Evolutionary conservation across 2,797 vertebrate genomes (phyloP).

Genomic region (Arvicola amphibius): DNA sequence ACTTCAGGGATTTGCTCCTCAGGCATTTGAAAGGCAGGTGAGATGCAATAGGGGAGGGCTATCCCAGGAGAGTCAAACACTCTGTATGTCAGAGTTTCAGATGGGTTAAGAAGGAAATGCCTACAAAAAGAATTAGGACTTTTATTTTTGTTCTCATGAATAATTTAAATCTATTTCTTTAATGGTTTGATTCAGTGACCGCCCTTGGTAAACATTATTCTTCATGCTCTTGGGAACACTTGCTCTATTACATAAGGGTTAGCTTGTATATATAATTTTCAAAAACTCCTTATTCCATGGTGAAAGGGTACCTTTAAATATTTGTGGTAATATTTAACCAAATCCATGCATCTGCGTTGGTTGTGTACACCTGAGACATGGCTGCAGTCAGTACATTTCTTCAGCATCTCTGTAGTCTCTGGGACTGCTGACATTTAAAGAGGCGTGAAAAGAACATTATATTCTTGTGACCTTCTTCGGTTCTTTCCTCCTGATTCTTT

Average conservation of each 20-base stretch:
- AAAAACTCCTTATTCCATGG: conserved; percentile 53
- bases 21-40: conserved; percentile 58
- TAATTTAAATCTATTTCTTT: conserved; percentile 76
- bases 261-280: conserved; percentile 73
- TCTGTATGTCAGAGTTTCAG: conserved; percentile 63
- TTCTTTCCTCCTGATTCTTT: conserved; percentile 55
- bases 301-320: conserved; percentile 66
- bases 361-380: conserved; percentile 44
- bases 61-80: conserved; percentile 14
- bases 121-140: conserved; percentile 74
- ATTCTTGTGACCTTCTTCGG: conserved; percentile 34
- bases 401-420: conserved; percentile 25
- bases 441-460: not conserved
- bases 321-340: conserved; percentile 64
- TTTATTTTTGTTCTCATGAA: conserved; percentile 75
- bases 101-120: not conserved
- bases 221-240: conserved; percentile 53
- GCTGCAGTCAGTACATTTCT: not conserved
- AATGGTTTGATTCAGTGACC: conserved; percentile 49
- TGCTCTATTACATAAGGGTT: conserved; percentile 66
- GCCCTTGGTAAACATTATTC: conserved; percentile 74
- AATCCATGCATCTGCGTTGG: not conserved
- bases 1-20: conserved; percentile 76
- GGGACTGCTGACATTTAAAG: conserved; percentile 27
- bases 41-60: not conserved